phyloP scores from a whole-genome alignment of 2,797 vertebrate genomes.

The Thunnus albacares region DNA sequence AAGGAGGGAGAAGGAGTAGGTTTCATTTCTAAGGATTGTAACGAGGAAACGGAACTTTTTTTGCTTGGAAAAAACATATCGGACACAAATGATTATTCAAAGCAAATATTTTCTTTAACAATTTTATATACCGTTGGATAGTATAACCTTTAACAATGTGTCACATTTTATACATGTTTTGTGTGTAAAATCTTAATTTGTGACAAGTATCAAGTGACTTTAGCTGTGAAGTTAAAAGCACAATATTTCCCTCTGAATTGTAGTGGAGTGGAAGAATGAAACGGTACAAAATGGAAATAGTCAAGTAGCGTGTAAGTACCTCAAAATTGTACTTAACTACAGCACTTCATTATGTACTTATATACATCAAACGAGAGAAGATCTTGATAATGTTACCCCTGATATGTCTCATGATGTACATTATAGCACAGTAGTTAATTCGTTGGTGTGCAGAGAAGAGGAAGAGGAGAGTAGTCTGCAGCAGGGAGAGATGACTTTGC shows the following conservation, averaged over 20 bases:
- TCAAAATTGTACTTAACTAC: not conserved
- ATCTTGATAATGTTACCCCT: not conserved
- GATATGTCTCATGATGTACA: not conserved
- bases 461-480: conserved; percentile 41
- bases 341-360: not conserved
- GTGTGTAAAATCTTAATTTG: no score
- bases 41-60: no score
- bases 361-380: not conserved
- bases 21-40: no score
- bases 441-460: conserved; percentile 40
- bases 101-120: no score
- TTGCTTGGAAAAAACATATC: no score
- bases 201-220: no score
- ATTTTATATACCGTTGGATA: not conserved
- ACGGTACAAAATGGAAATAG: not conserved
- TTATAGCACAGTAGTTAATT: conserved; percentile 21
- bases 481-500: conserved; percentile 62
- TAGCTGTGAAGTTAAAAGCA: not conserved
- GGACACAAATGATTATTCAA: no score
- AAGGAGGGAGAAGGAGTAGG: no score
- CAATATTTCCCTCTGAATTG: not conserved
- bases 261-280: not conserved
- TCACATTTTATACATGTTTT: not conserved
- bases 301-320: not conserved
- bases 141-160: no score